phyloP scores from a whole-genome alignment of 2,888 invertebrate genomes.

The Scelioninae gen. 1 region DNA sequence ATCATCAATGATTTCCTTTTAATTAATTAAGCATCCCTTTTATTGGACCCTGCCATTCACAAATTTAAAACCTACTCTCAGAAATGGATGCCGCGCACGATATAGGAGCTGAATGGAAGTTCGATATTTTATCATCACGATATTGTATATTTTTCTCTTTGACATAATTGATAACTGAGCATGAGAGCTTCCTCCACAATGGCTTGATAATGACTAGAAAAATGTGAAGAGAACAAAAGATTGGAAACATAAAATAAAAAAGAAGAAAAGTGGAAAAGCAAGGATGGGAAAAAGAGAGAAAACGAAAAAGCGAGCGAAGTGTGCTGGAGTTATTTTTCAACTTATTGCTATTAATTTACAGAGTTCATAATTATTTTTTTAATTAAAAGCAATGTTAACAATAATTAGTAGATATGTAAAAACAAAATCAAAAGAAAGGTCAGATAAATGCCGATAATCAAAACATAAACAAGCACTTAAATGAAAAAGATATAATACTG shows the following conservation, averaged over 20 bases:
- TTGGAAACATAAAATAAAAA: constrained; percentile 59
- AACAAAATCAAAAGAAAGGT: too few relatives aligned
- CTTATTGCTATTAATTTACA: constrained; percentile 36
- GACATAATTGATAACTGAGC: constrained; percentile 68
- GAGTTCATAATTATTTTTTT: constrained; percentile 21
- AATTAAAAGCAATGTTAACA: background rate
- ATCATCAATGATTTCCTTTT: constrained; percentile 30
- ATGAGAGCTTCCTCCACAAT: constrained; percentile 60
- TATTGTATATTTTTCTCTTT: constrained; percentile 65
- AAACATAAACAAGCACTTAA: too few relatives aligned
- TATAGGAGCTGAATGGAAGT: constrained; percentile 49
- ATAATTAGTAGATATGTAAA: too few relatives aligned
- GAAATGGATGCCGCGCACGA: constrained; percentile 42
- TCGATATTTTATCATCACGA: constrained; percentile 66
- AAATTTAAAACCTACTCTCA: constrained; percentile 55
- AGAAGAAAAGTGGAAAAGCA: constrained; percentile 1
- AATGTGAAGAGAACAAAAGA: constrained; percentile 64
- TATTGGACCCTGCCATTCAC: constrained; percentile 36
- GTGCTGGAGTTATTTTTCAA: constrained; percentile 37
- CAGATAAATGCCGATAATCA: too few relatives aligned
- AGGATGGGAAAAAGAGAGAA: background rate
- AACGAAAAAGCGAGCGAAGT: constrained; percentile 21
- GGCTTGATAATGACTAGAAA: constrained; percentile 67
- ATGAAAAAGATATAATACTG: too few relatives aligned
- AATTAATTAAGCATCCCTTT: constrained; percentile 46